Evolutionary conservation across 2,797 vertebrate species (phyloP), one percentile per base, ranked within the genome.

Genomic region (Mus caroli): DNA sequence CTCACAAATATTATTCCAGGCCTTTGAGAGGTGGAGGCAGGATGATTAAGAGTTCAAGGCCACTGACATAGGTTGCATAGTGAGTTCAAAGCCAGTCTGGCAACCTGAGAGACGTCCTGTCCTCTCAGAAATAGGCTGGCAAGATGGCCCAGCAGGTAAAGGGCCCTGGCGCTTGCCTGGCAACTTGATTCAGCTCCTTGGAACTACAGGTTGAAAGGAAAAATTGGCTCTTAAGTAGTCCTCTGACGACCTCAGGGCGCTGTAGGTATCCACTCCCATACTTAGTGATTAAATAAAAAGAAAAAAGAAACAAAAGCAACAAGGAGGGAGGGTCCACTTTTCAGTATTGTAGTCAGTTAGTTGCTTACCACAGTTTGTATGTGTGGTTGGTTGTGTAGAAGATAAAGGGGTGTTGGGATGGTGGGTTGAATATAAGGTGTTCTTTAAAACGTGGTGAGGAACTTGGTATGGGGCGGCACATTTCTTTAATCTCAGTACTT

Each of bases 301-400:
- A 31, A 43, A 0, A 15, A 69, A 37, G 6, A 69, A 54, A 56
- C 22, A 73, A 56, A 50, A 56, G 40, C 14, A 31, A 28, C 67
- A 7, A 15, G 37, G 71, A 92, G 96, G 80, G 37, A 73, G 56
- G 20, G 46, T 40, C 3, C 8, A 58, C 71, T 87, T 82, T 89
- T 86, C 46, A 58, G 60, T 86, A 31, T 12, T 20, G 50, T 88
- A 19, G 31, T 88, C 96, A 91, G 62, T 64, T 82, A 56, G 43
- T 7, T 82, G 69, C 12, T 75, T 85, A 34, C 14, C 76, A 56
- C 31, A 17, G 20, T 87, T 50, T 76, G 22, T 76, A 31, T 92
- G 17, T 86, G 56, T 43, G 54, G 0, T 79, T 92, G 82, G 12
- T 75, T 91, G 82, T 88, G 40, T 92, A 64, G 73, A 92, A 90